Evolutionary conservation across 92 coral and sea anemone genomes (phyloP).

Genomic region (Epizoanthus rinbou): DNA sequence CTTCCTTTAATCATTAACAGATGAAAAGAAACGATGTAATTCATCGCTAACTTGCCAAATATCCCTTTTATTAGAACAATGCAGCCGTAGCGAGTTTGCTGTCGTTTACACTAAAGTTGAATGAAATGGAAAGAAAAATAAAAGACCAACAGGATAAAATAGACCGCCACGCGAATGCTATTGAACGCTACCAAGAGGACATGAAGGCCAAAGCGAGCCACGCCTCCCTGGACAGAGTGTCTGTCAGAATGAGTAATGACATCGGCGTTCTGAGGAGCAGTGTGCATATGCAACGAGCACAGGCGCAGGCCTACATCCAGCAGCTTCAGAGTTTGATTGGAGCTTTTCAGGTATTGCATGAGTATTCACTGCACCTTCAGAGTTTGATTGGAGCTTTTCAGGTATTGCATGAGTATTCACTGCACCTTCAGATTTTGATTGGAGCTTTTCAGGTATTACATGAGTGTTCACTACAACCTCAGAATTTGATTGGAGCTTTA

Average conservation of each 20-base stretch:
- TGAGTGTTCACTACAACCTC: no score
- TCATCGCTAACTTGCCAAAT: no score
- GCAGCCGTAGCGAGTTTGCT: slow-evolving; percentile 42
- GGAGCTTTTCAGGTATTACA: no score
- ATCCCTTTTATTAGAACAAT: not conserved
- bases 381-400: not conserved
- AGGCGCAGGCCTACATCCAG: not conserved
- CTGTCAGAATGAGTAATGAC: not conserved
- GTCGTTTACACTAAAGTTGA: slow-evolving; percentile 67
- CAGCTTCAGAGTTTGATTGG: not conserved
- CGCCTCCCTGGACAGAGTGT: not conserved
- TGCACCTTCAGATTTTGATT: not conserved
- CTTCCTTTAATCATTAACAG: no score
- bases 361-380: not conserved
- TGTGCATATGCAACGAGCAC: not conserved
- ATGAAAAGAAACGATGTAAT: no score
- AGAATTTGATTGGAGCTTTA: not conserved
- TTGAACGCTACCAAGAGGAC: slow-evolving; percentile 17
- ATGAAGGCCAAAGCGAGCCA: slow-evolving; percentile 23
- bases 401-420: not conserved
- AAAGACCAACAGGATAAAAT: slow-evolving; percentile 62
- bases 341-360: slow-evolving; percentile 22
- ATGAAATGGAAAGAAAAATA: slow-evolving; percentile 64
- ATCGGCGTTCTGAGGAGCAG: not conserved
- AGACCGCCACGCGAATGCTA: slow-evolving; percentile 49